phyloP scores from a whole-genome alignment of 2,888 invertebrate species.

The Nineta flava region DNA sequence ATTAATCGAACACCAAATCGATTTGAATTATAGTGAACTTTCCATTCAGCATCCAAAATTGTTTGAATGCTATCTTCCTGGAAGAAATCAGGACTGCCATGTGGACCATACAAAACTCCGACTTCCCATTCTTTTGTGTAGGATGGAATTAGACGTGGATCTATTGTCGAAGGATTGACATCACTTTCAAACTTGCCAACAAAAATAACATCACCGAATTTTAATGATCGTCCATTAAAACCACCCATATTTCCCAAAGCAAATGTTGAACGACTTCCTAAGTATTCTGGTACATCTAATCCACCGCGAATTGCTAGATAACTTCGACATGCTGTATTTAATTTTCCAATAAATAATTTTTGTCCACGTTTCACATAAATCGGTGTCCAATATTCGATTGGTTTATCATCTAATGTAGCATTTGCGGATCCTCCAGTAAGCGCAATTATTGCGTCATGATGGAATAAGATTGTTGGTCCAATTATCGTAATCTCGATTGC shows the following conservation, averaged over 20 bases:
- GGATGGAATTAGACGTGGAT: neutral
- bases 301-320: neutral
- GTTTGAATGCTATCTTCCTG: neutral
- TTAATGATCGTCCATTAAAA: constrained; percentile 1
- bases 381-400: neutral
- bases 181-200: neutral
- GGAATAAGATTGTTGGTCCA: constrained; percentile 2
- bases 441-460: neutral
- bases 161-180: neutral
- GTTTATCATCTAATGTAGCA: neutral
- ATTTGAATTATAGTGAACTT: constrained; percentile 3
- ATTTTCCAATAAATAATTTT: neutral
- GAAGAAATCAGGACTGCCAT: constrained; percentile 1
- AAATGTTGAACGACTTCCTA: constrained; percentile 1
- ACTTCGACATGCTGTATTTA: neutral
- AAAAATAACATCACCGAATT: constrained; percentile 1
- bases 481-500: neutral
- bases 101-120: neutral
- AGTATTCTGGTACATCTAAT: constrained; percentile 2
- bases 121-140: constrained; percentile 1
- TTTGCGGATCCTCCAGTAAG: neutral
- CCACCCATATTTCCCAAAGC: neutral
- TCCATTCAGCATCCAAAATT: neutral
- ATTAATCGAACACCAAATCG: constrained; percentile 1
- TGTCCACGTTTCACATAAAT: neutral